Percentiles rank a stretch among this genome's conserved stretches.
These are phyloP conservation scores for Platyura marginata DNA, from an alignment of 1,140 invertebrate genomes.

Conservation along the genomic window DNA sequence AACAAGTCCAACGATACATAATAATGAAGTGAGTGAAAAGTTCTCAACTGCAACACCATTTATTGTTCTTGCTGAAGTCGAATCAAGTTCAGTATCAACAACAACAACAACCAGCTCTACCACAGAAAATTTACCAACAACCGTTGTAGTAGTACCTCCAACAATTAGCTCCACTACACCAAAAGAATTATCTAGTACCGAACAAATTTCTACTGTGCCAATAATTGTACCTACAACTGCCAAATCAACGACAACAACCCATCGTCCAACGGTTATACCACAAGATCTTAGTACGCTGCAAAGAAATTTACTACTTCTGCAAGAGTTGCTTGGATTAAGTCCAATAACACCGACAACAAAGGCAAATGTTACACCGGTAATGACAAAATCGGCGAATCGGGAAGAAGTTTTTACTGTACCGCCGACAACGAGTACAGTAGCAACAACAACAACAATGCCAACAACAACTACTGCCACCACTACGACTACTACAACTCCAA, in stretches of 20 bases:
- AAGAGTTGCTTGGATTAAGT: neutral
- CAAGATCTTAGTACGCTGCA: neutral
- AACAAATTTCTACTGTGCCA: slow-evolving; percentile 10
- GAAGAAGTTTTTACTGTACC: slow-evolving; percentile 3
- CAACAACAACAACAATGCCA: neutral
- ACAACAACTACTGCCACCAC: slow-evolving; percentile 2
- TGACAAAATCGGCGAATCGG: neutral
- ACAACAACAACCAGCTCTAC: slow-evolving; percentile 9
- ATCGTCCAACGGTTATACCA: neutral
- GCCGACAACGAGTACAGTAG: neutral
- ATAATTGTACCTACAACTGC: slow-evolving; percentile 2
- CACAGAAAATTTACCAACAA: slow-evolving; percentile 9
- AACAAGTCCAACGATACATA: too few relatives aligned
- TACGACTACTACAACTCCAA: slow-evolving; percentile 12
- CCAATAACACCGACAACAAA: neutral
- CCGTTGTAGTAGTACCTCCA: slow-evolving; percentile 4
- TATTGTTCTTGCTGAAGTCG: slow-evolving; percentile 3
- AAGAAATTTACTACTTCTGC: neutral
- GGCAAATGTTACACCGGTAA: neutral
- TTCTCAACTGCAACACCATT: slow-evolving; percentile 1
- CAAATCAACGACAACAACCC: neutral
- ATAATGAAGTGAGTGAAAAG: neutral
- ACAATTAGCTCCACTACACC: slow-evolving; percentile 10
- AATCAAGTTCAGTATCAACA: slow-evolving; percentile 1
- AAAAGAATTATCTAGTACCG: too few relatives aligned